Conservation (phyloP, 2,888 invertebrate genomes). For the Labia minor region DNA sequence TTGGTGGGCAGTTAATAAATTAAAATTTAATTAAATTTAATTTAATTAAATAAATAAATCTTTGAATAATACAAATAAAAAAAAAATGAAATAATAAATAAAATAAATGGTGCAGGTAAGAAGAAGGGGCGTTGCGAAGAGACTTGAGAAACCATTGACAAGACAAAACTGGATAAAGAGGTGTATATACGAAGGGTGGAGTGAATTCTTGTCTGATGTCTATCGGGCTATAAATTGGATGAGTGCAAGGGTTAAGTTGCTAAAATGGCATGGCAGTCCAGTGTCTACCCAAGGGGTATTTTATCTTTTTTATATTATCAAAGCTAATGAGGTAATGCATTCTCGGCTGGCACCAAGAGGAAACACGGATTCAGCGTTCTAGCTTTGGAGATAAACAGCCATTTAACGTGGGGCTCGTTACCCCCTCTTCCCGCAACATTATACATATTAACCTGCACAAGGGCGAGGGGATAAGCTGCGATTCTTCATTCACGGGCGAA, state of each 20-base stretch:
- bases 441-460: slow-evolving; percentile 9
- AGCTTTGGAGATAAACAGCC: slow-evolving; percentile 2
- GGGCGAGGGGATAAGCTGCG: slow-evolving; percentile 18
- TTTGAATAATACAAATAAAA: background rate
- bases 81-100: background rate
- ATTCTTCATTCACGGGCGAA: slow-evolving; percentile 25
- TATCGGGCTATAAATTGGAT: background rate
- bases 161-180: too few relatives aligned
- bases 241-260: background rate
- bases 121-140: background rate
- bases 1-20: background rate
- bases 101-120: background rate
- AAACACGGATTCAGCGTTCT: slow-evolving; percentile 13
- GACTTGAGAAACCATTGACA: background rate
- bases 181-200: background rate
- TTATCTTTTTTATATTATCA: slow-evolving; percentile 23
- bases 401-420: slow-evolving; percentile 2
- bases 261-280: background rate
- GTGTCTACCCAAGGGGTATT: background rate
- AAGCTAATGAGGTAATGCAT: slow-evolving; percentile 26
- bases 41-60: too few relatives aligned
- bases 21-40: slow-evolving; percentile 3
- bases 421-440: slow-evolving; percentile 7
- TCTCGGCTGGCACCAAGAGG: slow-evolving; percentile 26
- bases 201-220: background rate